These are phyloP conservation scores for Dynastes tityus DNA, from an alignment of 2,888 invertebrate species.

Conservation along the genomic window DNA sequence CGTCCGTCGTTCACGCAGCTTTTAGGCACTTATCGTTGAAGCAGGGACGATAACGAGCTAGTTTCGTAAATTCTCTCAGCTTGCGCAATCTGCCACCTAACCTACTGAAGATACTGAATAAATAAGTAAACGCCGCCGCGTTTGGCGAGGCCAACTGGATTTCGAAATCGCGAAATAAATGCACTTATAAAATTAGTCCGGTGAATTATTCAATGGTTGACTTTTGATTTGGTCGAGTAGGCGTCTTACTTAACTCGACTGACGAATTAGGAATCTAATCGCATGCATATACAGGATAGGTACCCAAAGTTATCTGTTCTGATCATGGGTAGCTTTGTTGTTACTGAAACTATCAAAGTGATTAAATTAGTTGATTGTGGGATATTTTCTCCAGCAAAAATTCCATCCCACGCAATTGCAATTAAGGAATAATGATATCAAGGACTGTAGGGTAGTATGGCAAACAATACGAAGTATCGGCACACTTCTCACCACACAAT, in stretches of 20 bases:
- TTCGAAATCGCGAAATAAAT: constrained; percentile 17
- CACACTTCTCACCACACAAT: too few relatives aligned
- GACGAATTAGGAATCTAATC: too few relatives aligned
- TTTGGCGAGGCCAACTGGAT: constrained; percentile 13
- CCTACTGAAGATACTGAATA: constrained; percentile 33
- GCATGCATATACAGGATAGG: too few relatives aligned
- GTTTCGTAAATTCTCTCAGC: constrained; percentile 28
- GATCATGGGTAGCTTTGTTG: too few relatives aligned
- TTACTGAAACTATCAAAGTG: too few relatives aligned
- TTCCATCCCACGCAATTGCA: too few relatives aligned
- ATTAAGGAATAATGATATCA: too few relatives aligned
- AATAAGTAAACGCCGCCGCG: constrained; percentile 22
- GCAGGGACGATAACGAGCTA: constrained; percentile 13
- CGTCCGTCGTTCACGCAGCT: constrained; percentile 16
- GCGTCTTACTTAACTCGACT: background rate
- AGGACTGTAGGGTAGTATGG: too few relatives aligned
- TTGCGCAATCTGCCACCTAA: constrained; percentile 27
- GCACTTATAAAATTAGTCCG: constrained; percentile 15
- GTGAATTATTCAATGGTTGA: constrained; percentile 10
- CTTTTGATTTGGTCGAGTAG: background rate
- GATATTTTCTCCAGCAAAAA: too few relatives aligned
- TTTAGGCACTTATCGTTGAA: background rate
- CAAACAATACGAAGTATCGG: too few relatives aligned
- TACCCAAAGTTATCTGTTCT: too few relatives aligned
- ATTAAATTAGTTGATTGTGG: too few relatives aligned